phyloP scores from a whole-genome alignment of 1,140 invertebrate genomes.

The Globodera ellingtonae region DNA sequence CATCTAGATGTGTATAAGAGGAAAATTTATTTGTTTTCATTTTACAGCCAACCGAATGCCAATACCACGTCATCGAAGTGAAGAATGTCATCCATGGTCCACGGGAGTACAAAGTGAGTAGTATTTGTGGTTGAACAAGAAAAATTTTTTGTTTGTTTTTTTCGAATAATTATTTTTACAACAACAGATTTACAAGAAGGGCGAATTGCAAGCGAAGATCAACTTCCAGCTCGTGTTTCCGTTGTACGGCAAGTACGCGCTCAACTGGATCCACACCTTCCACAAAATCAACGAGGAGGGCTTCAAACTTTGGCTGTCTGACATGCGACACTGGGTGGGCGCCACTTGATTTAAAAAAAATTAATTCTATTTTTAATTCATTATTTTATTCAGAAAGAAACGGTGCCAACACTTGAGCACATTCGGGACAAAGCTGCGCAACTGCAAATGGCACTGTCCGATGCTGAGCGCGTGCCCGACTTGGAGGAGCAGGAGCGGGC shows the following conservation, averaged over 20 bases:
- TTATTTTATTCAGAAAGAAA: constrained; percentile 2
- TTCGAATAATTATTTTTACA: not conserved
- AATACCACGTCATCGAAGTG: constrained; percentile 24
- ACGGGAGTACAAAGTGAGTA: not conserved
- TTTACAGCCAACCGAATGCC: constrained; percentile 19
- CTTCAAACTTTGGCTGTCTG: constrained; percentile 16
- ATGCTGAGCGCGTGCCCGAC: constrained; percentile 14
- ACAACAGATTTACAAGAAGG: not conserved
- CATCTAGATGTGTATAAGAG: too few relatives aligned
- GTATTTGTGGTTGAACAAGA: not conserved
- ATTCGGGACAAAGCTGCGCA: constrained; percentile 13
- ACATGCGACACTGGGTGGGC: constrained; percentile 23
- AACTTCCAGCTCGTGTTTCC: constrained; percentile 14
- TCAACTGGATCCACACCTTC: constrained; percentile 24
- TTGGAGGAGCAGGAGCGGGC: constrained; percentile 2
- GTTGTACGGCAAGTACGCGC: constrained; percentile 15
- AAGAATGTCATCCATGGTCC: constrained; percentile 8
- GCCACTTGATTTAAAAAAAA: not conserved
- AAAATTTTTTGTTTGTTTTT: not conserved
- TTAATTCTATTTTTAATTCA: not conserved
- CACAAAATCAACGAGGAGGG: constrained; percentile 17
- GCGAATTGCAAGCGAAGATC: not conserved
- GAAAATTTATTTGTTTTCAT: not conserved
- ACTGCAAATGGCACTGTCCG: constrained; percentile 17
- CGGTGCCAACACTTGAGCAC: constrained; percentile 16